These are phyloP conservation scores for Drosophila sp. DNA, from an alignment of 1,140 invertebrate species.

Conservation along the genomic window DNA sequence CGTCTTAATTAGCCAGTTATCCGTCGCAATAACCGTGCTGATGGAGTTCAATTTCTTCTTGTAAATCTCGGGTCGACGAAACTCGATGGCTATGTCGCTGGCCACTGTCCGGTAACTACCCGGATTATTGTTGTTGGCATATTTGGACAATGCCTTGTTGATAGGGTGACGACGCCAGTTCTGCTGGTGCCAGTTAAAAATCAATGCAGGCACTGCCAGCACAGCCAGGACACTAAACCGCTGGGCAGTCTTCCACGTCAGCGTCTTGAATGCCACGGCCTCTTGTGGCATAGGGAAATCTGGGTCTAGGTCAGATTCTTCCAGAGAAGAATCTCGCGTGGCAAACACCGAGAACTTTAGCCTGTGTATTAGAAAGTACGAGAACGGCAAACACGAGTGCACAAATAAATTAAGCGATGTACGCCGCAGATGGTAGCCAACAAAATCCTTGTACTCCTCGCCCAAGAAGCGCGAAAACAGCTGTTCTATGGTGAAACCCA, in stretches of 20 bases:
- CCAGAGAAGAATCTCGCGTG: constrained; percentile 62
- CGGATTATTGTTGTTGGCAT: constrained; percentile 85
- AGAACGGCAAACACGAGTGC: constrained; percentile 88
- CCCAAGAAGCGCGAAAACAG: constrained; percentile 87
- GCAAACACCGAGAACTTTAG: constrained; percentile 84
- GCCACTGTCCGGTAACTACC: constrained; percentile 88
- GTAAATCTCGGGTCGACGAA: constrained; percentile 83
- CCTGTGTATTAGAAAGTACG: constrained; percentile 86
- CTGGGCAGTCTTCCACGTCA: constrained; percentile 80
- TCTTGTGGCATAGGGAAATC: constrained; percentile 80
- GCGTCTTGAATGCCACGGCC: constrained; percentile 82
- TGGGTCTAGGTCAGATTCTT: constrained; percentile 79
- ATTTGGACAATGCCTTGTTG: constrained; percentile 86
- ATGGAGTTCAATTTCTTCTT: constrained; percentile 88
- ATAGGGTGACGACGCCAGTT: constrained; percentile 91
- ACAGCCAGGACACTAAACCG: constrained; percentile 82
- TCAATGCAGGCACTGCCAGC: constrained; percentile 75
- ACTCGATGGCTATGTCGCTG: constrained; percentile 90
- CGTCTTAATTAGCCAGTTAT: constrained; percentile 95
- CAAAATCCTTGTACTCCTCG: constrained; percentile 88
- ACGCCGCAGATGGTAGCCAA: constrained; percentile 89
- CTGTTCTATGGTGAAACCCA: constrained; percentile 89
- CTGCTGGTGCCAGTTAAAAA: constrained; percentile 87
- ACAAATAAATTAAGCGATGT: constrained; percentile 87
- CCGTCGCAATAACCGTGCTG: constrained; percentile 89